A percentile compares a stretch with the other conserved stretches of the same genome.
These are phyloP conservation scores for Physocephala rufipes DNA, from an alignment of 2,888 invertebrate species.

Conservation along the genomic window DNA sequence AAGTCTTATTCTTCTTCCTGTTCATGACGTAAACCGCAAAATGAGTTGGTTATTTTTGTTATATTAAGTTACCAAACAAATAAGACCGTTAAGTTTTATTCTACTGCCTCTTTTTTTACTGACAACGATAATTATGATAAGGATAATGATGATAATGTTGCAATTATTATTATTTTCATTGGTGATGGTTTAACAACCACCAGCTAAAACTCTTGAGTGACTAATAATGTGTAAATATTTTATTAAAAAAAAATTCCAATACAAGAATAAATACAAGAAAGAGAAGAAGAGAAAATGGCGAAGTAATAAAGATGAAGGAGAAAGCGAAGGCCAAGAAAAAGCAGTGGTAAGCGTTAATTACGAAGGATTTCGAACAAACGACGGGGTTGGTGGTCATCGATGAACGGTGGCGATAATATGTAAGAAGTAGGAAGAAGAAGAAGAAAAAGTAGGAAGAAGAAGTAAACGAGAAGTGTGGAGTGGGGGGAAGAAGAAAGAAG, in stretches of 20 bases:
- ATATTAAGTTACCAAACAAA: constrained; percentile 34
- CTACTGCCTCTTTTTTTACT: too few species aligned
- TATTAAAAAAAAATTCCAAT: too few species aligned
- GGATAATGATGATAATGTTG: not conserved
- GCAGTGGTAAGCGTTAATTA: too few species aligned
- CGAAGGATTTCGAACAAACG: too few species aligned
- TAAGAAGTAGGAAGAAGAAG: too few species aligned
- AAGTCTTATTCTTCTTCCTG: not conserved
- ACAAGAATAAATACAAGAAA: too few species aligned
- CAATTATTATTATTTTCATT: not conserved
- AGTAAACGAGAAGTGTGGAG: too few species aligned
- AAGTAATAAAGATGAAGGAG: too few species aligned
- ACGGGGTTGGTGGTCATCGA: not conserved
- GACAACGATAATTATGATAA: not conserved
- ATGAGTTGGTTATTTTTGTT: constrained; percentile 1
- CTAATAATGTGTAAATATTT: constrained; percentile 24
- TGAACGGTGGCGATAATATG: not conserved
- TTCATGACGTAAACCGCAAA: constrained; percentile 1
- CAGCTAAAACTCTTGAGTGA: constrained; percentile 35
- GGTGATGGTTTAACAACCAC: not conserved
- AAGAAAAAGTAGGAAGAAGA: too few species aligned
- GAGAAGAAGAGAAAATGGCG: too few species aligned
- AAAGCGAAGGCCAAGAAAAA: too few species aligned
- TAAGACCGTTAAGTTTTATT: constrained; percentile 8
- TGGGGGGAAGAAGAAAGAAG: too few species aligned